Evolutionary conservation across 92 coral and sea anemone genomes (phyloP).

Genomic region (Porites rus): DNA sequence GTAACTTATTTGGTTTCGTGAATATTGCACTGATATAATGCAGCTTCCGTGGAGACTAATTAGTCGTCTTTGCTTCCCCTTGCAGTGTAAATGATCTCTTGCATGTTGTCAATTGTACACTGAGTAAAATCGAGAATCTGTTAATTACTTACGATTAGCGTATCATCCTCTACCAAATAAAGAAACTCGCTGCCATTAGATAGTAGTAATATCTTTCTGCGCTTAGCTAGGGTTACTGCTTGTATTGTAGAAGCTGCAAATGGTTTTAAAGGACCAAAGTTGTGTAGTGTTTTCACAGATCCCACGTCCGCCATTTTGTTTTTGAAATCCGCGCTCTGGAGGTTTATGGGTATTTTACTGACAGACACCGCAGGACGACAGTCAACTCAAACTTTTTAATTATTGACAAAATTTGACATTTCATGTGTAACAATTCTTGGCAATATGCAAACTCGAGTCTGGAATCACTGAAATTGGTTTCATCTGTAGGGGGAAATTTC

Average conservation of each 20-base stretch:
- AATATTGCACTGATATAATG: too few relatives aligned
- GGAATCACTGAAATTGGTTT: background rate
- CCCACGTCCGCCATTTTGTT: constrained; percentile 29
- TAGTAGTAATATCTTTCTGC: constrained; percentile 15
- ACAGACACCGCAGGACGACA: background rate
- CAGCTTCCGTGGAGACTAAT: too few relatives aligned
- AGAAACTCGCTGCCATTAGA: constrained; percentile 41
- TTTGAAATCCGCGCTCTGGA: constrained; percentile 24
- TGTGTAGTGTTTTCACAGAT: constrained; percentile 38
- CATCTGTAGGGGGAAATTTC: background rate
- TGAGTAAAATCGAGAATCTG: too few relatives aligned
- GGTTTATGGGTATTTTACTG: background rate
- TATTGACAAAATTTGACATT: constrained; percentile 12
- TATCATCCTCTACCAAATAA: constrained; percentile 11
- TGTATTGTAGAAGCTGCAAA: background rate
- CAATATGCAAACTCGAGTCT: too few relatives aligned
- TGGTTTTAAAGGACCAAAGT: constrained; percentile 16
- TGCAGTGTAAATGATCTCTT: too few relatives aligned
- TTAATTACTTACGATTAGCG: constrained; percentile 14
- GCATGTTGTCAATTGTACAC: too few relatives aligned
- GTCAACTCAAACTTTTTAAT: constrained; percentile 12
- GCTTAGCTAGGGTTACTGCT: constrained; percentile 12
- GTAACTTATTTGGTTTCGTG: too few relatives aligned
- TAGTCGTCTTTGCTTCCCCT: too few relatives aligned
- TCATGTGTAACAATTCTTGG: background rate